A percentile compares a stretch with the other conserved stretches of the same genome.
Evolutionary conservation across 2,113 vertebrate genomes (phyloP).

Genomic region (Centrocercus urophasianus): DNA sequence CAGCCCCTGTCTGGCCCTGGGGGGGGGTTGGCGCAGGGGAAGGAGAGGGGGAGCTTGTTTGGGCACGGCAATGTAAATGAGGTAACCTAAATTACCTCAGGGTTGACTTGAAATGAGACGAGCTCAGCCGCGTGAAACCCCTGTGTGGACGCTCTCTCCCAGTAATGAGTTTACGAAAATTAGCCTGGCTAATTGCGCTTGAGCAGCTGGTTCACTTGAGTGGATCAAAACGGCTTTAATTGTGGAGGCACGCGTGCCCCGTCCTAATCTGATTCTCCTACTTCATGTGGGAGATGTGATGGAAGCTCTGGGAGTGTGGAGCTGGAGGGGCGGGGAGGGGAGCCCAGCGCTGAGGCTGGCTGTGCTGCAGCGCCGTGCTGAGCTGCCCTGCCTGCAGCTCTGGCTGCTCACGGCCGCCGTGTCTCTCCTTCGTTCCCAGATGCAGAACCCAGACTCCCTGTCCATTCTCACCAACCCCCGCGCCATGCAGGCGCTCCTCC

Average conservation of each 20-base stretch:
- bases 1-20: conserved; percentile 34
- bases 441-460: conserved; percentile 98
- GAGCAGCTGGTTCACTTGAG: not conserved
- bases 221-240: not conserved
- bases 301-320: not conserved
- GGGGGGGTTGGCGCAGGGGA: not conserved
- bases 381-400: not conserved
- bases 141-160: not conserved
- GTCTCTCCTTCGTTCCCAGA: conserved; percentile 76
- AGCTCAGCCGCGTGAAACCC: not conserved
- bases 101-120: not conserved
- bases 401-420: not conserved
- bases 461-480: conserved; percentile 96
- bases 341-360: rapidly evolving
- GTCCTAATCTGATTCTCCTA: not conserved
- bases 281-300: not conserved
- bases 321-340: not conserved
- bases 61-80: not conserved
- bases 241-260: not conserved
- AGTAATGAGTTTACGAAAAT: not conserved
- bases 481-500: conserved; percentile 97
- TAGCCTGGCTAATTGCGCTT: not conserved
- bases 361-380: not conserved
- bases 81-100: not conserved
- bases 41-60: not conserved